phyloP scores from a whole-genome alignment of 2,888 invertebrate species.

The Oscheius sp. region DNA sequence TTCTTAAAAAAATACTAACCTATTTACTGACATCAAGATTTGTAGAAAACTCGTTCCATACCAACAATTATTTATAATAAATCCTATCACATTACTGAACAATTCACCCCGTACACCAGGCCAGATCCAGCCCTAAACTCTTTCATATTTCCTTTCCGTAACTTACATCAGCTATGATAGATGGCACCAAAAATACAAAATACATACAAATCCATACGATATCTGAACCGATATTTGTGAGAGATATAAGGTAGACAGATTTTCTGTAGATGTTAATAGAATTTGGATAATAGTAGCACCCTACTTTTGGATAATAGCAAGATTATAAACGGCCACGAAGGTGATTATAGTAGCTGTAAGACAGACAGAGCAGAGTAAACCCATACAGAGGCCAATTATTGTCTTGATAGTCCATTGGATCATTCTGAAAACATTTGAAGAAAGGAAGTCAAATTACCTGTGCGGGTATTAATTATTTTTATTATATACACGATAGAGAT shows the following conservation, averaged over 20 bases:
- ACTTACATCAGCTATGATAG: constrained; percentile 11
- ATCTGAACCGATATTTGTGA: constrained; percentile 16
- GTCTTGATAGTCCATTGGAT: constrained; percentile 4
- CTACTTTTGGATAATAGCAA: constrained; percentile 15
- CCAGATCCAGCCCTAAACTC: constrained; percentile 15
- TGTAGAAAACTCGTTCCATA: constrained; percentile 19
- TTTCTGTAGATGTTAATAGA: not conserved
- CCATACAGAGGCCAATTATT: constrained; percentile 16
- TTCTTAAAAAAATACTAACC: constrained; percentile 1
- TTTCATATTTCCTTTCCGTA: not conserved
- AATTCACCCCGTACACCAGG: constrained; percentile 13
- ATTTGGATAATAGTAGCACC: not conserved
- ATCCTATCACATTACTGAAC: constrained; percentile 21
- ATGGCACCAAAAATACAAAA: constrained; percentile 17
- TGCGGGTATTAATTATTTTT: no score
- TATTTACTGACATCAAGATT: constrained; percentile 15
- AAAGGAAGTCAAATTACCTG: no score
- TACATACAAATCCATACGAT: constrained; percentile 25
- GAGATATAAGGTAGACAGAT: constrained; percentile 18
- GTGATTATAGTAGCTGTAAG: not conserved
- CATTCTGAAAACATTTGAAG: not conserved
- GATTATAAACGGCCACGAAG: constrained; percentile 12
- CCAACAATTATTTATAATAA: constrained; percentile 24
- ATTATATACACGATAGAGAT: no score
- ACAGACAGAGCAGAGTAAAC: not conserved